Base-by-base conservation (phyloP, 2,797 vertebrate genomes). In the Otolemur crassicaudatus region DNA sequence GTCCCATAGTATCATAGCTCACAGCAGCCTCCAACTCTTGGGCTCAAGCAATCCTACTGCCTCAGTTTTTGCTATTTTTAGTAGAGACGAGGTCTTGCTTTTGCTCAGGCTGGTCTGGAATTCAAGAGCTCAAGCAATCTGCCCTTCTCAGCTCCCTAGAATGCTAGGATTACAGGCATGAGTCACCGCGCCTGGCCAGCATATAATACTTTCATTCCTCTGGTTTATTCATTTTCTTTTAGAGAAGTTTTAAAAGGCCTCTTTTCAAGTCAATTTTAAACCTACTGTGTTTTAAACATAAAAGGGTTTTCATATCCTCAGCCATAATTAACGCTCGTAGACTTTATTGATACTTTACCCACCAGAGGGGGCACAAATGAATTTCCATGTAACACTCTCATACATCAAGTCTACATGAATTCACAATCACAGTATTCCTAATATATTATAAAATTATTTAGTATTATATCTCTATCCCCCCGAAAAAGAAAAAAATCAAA, bases 281-380 rank as follows among this genome's bases (percentile, higher is more conserved):
- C 23, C 80, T 56, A 61, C 9, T 23, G 12, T n/a, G 70, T 86
- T 94, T 87, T 84, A 94, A 94, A 95, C 40, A 73, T 73, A 27
- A 12, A 56, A 84, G 23, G 34, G 20, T 84, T 83, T 94, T 75
- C 67, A 40, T 19, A 67, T 17, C 20, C 31, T 81, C 81, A 79
- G 20, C 53, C 16, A 0, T 77, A 72, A 95, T 43, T 69, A 94
- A 87, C 49, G 75, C 58, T 3, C 49, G 25, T 2, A 84, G 87
- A 91, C 10, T 0, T 91, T 37, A 53, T 16, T 7, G 37, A 91
- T 37, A 40, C 67, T 96, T 82, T 40, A 70, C 89, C 86, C 83
- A 94, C 89, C 83, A 90, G 94, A 96, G 91, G 93, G 89, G 94
- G 92, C 65, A 27, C 65, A 83, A 10, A 58, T 76, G 34, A 58